Conservation (phyloP, 2,113 vertebrate species). For the Rhinoderma darwinii region DNA sequence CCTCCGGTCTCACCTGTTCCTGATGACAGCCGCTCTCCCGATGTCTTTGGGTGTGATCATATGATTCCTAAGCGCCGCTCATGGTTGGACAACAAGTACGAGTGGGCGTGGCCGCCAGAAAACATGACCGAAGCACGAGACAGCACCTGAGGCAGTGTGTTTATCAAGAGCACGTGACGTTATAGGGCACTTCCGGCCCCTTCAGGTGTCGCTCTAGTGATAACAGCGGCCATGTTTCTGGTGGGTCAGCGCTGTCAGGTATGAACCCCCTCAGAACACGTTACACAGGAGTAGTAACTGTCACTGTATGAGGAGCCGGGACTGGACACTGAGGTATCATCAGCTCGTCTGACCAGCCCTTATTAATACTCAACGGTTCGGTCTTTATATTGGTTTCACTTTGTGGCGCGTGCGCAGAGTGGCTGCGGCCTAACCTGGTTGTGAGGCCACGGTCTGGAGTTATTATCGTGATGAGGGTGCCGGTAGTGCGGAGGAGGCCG, state of each 20-base stretch:
- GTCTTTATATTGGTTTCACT: too few species aligned
- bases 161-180: neutral
- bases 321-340: too few species aligned
- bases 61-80: neutral
- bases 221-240: neutral
- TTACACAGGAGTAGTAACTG: too few species aligned
- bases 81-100: neutral
- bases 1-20: slow-evolving; percentile 14
- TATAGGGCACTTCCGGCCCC: neutral
- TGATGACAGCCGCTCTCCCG: neutral
- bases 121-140: neutral
- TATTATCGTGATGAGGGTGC: neutral
- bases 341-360: too few species aligned
- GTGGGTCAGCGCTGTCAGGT: too few species aligned
- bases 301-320: too few species aligned
- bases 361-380: too few species aligned
- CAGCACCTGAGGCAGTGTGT: neutral
- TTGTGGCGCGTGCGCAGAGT: neutral
- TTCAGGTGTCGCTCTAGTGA: neutral
- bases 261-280: too few species aligned
- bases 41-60: neutral
- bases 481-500: slow-evolving; percentile 5
- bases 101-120: neutral
- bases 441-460: neutral
- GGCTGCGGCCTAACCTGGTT: neutral